Evolutionary conservation across 2,797 vertebrate species (phyloP), one percentile per base, ranked within the genome.

Genomic region (Aythya fuligula): DNA sequence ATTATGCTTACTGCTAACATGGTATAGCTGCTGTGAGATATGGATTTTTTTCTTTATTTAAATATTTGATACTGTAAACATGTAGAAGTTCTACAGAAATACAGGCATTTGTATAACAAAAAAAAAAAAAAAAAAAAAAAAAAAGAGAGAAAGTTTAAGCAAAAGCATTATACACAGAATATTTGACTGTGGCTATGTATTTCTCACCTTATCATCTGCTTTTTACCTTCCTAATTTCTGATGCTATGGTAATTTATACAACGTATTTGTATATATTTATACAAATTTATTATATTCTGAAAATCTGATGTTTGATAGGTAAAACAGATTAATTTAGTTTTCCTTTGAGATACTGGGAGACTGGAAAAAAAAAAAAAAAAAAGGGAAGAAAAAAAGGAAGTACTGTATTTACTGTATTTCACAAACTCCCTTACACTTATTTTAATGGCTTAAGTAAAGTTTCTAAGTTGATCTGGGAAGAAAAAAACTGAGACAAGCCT

Each of bases 31-130:
- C 25, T 38, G 39, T 45, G 19, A 61, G 8, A 49, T 15, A 30
- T 0, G 0, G 5, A 9, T 7, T 24, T 3, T 0, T 17, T 70
- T 36, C 19, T 58, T 32, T 16, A 17, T 49, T 58, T 60, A 58
- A 81, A 49, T 1, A 3, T 18, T 51, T 72, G 51, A 39, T 39
- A 74, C 2, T 36, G 43, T 14, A 67, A 34, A 69, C 4, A 16
- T 8, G 28, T 27, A 61, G 18, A 36, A 49, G 18, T 78, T 82
- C 32, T 89, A 27, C 20, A 74, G 10, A 11, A 32, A 21, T 41
- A 62, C 12, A 45, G 22, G 67, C 75, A 69, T 13, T 4, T 34
- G 16, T 25, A 45, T 86, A 80, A 77, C 0, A 6, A 66, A 19
- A 22, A 20, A 45, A 45, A 9, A 47, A 20, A 21, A 45, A 45